Evolutionary conservation across 2,888 invertebrate genomes (phyloP), one percentile per base, ranked within the genome.

Genomic region (Shargacucullia verbasci): DNA sequence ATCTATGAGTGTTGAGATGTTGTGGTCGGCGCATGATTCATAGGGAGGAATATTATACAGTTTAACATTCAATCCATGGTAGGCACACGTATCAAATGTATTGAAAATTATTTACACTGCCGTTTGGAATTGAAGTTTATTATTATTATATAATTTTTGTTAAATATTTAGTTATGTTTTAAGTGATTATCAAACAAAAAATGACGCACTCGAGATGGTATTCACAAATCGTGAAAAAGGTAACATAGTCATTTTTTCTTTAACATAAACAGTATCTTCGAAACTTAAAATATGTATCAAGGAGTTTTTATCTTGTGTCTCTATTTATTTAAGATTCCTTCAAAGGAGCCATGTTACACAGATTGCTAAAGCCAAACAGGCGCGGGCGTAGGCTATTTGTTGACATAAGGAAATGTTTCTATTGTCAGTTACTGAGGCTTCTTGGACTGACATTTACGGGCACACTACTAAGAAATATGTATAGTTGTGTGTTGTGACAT

Each of bases 121-220:
- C 27, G 47, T 59, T 46, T 14, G 33, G 13, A 37, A n/a, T 53
- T 14, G 35, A 27, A 39, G 27, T 38, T 9, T 46, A 37, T 38
- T 63, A 46, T 49, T 63, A 45, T 58, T 20, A 14, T 38, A 29
- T 34, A 20, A 27, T 69, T 39, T 14, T 10, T 13, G 9, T 34
- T 27, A 20, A 45, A 44, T 50, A 46, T 52, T 61, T 44, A 3
- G 34, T 33, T 49, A 11, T 13, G 4, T 47, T 43, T 46, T 9
- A 35, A 47, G 56, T 61, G 59, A 46, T 46, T 29, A 29, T 9
- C 1, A 15, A 55, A 9, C 31, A 38, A 34, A 74, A 61, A 50
- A 90, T 89, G 91, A 87, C 84, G n/a, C 84, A 76, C 61, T 83
- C 88, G 55, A 86, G 82, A 50, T 86, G 76, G 63, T 81, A 74